These are phyloP conservation scores for Dicyrtomina minuta DNA, from an alignment of 2,888 invertebrate genomes.

Conservation along the genomic window DNA sequence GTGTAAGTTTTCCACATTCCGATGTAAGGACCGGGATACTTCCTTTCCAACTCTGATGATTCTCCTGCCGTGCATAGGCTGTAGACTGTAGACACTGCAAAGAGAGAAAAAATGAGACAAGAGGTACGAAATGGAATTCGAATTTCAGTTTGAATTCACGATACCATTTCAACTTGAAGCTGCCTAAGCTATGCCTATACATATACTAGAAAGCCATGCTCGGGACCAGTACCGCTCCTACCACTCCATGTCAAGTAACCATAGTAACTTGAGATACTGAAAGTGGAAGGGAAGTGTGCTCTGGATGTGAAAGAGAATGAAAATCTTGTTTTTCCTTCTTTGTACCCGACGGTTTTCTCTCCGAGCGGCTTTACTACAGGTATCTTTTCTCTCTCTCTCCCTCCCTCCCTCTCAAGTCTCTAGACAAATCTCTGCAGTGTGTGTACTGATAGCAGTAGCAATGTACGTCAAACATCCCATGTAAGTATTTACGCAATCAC, in stretches of 20 bases:
- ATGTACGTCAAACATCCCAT: constrained; percentile 4
- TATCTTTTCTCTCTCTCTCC: background rate
- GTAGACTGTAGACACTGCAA: too few relatives aligned
- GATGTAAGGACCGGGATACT: background rate
- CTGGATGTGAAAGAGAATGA: constrained; percentile 1
- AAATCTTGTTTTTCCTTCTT: constrained; percentile 17
- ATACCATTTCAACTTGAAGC: too few relatives aligned
- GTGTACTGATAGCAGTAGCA: background rate
- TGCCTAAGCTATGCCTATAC: too few relatives aligned
- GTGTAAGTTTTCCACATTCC: background rate
- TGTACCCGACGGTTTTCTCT: too few relatives aligned
- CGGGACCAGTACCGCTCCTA: too few relatives aligned
- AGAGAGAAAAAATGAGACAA: background rate
- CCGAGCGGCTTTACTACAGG: background rate
- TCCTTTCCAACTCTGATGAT: constrained; percentile 2
- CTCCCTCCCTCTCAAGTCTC: background rate
- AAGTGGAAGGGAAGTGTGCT: constrained; percentile 1
- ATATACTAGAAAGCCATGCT: too few relatives aligned
- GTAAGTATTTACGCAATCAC: constrained; percentile 31
- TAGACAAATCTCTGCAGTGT: background rate
- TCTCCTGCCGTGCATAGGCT: background rate
- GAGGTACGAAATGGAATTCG: background rate
- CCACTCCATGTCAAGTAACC: too few relatives aligned
- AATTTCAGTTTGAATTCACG: too few relatives aligned
- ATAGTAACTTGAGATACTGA: background rate